Evolutionary conservation across 2,888 invertebrate genomes (phyloP).

Genomic region (Clivina fossor): DNA sequence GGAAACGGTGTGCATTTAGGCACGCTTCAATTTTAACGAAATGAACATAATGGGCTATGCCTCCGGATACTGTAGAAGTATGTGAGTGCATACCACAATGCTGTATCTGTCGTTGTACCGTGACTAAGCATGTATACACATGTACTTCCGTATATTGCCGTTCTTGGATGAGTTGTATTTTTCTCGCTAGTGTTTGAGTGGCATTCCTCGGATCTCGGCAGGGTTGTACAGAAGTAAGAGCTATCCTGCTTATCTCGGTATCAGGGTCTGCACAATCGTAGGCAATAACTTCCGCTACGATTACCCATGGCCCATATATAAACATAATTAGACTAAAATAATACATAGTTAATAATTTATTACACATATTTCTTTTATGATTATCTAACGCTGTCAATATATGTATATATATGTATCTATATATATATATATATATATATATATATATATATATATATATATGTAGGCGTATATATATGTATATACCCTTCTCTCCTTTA

Average conservation of each 20-base stretch:
- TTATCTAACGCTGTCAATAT: too few relatives aligned
- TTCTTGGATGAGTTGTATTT: neutral
- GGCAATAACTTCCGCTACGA: neutral
- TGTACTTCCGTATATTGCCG: neutral
- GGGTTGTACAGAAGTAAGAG: neutral
- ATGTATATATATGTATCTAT: too few relatives aligned
- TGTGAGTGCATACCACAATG: slow-evolving; percentile 5
- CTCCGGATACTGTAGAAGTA: neutral
- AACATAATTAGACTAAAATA: too few relatives aligned
- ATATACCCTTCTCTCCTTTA: too few relatives aligned
- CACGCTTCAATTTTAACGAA: neutral
- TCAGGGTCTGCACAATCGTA: neutral
- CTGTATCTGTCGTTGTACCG: neutral
- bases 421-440: too few relatives aligned
- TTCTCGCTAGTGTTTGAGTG: neutral
- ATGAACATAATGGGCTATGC: neutral
- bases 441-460: too few relatives aligned
- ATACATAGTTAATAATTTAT: too few relatives aligned
- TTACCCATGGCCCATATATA: too few relatives aligned
- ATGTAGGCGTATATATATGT: too few relatives aligned
- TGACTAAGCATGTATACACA: neutral
- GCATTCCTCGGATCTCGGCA: neutral
- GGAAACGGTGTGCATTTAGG: neutral
- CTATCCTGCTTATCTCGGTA: neutral
- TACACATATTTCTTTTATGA: too few relatives aligned